Evolutionary conservation across 1,140 invertebrate species (phyloP).

Genomic region (Pectinophora gossypiella): DNA sequence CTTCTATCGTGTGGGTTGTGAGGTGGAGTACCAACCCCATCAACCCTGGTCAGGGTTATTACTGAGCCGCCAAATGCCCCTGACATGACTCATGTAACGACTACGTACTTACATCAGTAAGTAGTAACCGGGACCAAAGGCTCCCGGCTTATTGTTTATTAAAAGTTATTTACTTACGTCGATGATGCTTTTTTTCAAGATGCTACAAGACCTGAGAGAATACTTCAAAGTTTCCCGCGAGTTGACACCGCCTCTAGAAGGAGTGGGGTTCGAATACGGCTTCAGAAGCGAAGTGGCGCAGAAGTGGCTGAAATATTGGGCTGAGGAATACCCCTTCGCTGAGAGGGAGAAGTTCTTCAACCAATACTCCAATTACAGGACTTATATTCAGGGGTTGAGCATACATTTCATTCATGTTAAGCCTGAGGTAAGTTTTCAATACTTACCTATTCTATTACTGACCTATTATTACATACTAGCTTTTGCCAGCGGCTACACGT

Average conservation of each 20-base stretch:
- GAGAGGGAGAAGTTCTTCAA: conserved; percentile 80
- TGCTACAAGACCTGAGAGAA: conserved; percentile 77
- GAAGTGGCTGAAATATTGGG: conserved; percentile 4
- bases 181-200: too few relatives aligned
- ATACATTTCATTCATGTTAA: conserved; percentile 21
- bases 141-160: too few relatives aligned
- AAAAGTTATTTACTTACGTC: too few relatives aligned
- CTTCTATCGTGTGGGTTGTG: too few relatives aligned
- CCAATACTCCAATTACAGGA: conserved; percentile 79
- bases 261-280: conserved; percentile 82
- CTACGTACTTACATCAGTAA: too few relatives aligned
- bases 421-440: conserved; percentile 4
- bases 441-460: too few relatives aligned
- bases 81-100: too few relatives aligned
- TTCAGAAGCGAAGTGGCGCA: conserved; percentile 76
- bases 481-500: not conserved
- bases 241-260: conserved; percentile 77
- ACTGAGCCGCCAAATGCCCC: too few relatives aligned
- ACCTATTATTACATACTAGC: not conserved
- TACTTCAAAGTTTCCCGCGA: conserved; percentile 74
- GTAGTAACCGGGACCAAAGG: too few relatives aligned
- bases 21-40: too few relatives aligned
- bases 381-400: conserved; percentile 79
- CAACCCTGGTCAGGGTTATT: too few relatives aligned
- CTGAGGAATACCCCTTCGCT: conserved; percentile 76